A percentile compares a stretch with the other conserved stretches of the same genome.
Conservation (phyloP, 2,113 vertebrate species). For the Amblyornis subalaris region DNA sequence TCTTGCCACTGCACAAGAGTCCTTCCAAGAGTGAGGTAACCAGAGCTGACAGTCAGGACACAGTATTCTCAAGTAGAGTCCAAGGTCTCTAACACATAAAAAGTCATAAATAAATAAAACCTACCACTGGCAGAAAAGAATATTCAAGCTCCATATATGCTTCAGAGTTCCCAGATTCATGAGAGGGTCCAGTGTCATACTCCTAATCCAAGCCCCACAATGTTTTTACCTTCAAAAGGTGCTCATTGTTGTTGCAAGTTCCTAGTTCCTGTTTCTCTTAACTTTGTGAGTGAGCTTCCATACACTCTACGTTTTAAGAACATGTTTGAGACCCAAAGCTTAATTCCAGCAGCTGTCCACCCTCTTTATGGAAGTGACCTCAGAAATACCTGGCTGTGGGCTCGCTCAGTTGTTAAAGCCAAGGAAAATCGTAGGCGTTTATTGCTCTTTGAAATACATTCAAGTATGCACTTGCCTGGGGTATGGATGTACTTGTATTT, state of each 20-base stretch:
- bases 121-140: not conserved
- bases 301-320: not conserved
- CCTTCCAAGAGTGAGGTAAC: not conserved
- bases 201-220: not conserved
- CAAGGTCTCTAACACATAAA: not conserved
- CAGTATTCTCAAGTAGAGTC: not conserved
- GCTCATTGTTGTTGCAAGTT: not conserved
- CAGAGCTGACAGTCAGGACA: not conserved
- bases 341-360: not conserved
- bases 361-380: not conserved
- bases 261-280: not conserved
- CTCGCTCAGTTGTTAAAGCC: not conserved
- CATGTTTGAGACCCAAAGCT: not conserved
- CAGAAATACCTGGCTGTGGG: not conserved
- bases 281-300: not conserved
- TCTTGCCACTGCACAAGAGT: not conserved
- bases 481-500: not conserved
- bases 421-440: not conserved
- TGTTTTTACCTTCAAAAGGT: not conserved
- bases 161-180: not conserved
- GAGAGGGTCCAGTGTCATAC: not conserved
- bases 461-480: not conserved
- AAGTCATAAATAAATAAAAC: not conserved
- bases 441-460: not conserved
- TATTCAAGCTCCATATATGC: not conserved